Percentiles rank a stretch among this genome's conserved stretches.
These are phyloP conservation scores for Limnephilus auricula DNA, from an alignment of 2,888 invertebrate genomes.

Conservation along the genomic window DNA sequence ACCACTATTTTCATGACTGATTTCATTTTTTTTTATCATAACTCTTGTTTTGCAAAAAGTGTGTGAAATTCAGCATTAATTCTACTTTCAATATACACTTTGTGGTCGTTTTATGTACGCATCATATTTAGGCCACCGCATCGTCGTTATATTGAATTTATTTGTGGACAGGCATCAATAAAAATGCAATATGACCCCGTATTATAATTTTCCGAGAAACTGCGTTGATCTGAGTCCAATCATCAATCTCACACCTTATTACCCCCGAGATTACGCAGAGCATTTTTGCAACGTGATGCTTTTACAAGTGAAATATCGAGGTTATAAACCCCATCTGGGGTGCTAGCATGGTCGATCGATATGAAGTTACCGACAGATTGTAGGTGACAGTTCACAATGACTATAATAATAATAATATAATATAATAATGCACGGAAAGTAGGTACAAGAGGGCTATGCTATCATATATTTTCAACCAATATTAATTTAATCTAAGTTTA, in stretches of 20 bases:
- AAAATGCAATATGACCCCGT: slow-evolving; percentile 11
- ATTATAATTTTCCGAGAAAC: neutral
- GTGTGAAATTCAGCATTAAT: neutral
- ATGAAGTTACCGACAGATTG: no score
- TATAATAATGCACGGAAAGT: no score
- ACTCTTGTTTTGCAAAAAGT: neutral
- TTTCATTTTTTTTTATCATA: neutral
- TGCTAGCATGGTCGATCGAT: no score
- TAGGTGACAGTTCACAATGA: no score
- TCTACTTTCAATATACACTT: neutral
- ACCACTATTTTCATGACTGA: neutral
- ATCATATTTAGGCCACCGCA: slow-evolving; percentile 2
- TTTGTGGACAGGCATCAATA: slow-evolving; percentile 18
- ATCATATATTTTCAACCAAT: no score
- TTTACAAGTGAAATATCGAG: slow-evolving; percentile 22
- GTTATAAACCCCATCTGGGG: slow-evolving; percentile 14
- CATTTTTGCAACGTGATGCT: slow-evolving; percentile 38
- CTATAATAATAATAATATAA: no score
- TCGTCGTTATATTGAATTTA: neutral
- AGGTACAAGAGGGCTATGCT: no score
- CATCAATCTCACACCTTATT: slow-evolving; percentile 43
- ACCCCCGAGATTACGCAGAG: slow-evolving; percentile 10
- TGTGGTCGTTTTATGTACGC: neutral
- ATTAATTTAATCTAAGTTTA: no score
- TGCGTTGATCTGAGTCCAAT: neutral